phyloP scores from a whole-genome alignment of 2,113 vertebrate species.

The Ctenomys sociabilis region DNA sequence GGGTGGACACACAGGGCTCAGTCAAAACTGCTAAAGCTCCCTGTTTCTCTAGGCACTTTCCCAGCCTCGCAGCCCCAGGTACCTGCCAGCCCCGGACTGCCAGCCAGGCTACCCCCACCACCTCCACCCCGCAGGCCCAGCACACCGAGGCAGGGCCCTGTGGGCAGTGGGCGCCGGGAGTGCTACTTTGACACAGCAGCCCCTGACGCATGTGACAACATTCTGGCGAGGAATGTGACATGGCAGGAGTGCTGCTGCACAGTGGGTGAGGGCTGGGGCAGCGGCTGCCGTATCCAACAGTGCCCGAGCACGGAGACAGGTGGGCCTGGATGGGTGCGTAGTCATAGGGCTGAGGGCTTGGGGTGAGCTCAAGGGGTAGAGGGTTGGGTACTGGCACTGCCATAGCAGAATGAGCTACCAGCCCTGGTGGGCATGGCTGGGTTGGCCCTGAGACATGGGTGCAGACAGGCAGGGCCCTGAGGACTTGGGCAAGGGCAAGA shows the following conservation, averaged over 20 bases:
- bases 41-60: constrained; percentile 46
- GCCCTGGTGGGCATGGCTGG: not conserved
- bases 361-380: not conserved
- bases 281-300: constrained; percentile 86
- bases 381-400: no score
- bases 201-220: constrained; percentile 84
- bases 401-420: not conserved
- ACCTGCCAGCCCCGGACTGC: constrained; percentile 8
- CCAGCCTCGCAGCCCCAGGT: constrained; percentile 56
- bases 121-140: constrained; percentile 56
- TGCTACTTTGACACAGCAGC: constrained; percentile 90
- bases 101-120: not conserved
- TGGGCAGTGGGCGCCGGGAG: constrained; percentile 84
- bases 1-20: not conserved
- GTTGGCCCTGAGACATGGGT: not conserved
- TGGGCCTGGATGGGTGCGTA: constrained; percentile 27
- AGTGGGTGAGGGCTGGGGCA: constrained; percentile 91
- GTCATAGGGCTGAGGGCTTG: not conserved
- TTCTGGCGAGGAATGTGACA: constrained; percentile 88
- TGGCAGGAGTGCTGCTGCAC: constrained; percentile 94
- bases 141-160: constrained; percentile 43
- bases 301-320: constrained; percentile 87
- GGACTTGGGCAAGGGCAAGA: not conserved
- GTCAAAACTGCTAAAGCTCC: not conserved
- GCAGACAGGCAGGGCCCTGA: not conserved